phyloP scores from a whole-genome alignment of 2,888 invertebrate genomes.

The Lottia gigantea region DNA sequence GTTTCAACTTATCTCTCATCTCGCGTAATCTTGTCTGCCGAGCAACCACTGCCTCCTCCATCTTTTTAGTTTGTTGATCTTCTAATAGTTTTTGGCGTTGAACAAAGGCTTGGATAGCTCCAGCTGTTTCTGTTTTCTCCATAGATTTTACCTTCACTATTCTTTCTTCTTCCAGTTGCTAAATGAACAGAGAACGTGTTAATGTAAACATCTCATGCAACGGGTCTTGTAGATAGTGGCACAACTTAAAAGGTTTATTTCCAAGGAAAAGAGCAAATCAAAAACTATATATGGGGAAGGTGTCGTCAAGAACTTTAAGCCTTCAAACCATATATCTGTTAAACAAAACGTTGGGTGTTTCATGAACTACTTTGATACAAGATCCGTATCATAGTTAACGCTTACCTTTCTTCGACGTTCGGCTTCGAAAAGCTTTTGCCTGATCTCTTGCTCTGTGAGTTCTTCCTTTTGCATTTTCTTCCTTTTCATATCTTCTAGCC shows the following conservation, averaged over 20 bases:
- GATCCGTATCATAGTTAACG: too few relatives aligned
- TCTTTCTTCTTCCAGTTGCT: constrained; percentile 58
- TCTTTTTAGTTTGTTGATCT: constrained; percentile 46
- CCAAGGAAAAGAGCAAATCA: too few relatives aligned
- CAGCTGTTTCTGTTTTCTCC: constrained; percentile 52
- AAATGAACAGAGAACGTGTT: constrained; percentile 17
- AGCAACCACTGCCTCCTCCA: constrained; percentile 53
- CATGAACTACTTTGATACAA: too few relatives aligned
- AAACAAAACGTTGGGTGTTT: too few relatives aligned
- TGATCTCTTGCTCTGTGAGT: constrained; percentile 61
- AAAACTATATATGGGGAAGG: too few relatives aligned
- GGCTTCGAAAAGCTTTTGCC: constrained; percentile 58
- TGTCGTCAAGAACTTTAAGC: too few relatives aligned
- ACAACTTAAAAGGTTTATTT: too few relatives aligned
- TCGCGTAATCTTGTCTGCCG: constrained; percentile 52
- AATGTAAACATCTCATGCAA: neutral
- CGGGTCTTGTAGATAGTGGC: too few relatives aligned
- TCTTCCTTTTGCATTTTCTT: constrained; percentile 52
- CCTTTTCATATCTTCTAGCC: constrained; percentile 58
- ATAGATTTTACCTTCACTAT: constrained; percentile 56
- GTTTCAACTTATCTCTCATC: constrained; percentile 51
- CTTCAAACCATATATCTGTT: too few relatives aligned
- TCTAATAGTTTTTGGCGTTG: constrained; percentile 53
- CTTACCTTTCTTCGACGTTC: constrained; percentile 60
- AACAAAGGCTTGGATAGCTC: constrained; percentile 51